A percentile compares a stretch with the other conserved stretches of the same genome.
These are phyloP conservation scores for Acleris cristana DNA, from an alignment of 2,888 invertebrate species.

Conservation along the genomic window DNA sequence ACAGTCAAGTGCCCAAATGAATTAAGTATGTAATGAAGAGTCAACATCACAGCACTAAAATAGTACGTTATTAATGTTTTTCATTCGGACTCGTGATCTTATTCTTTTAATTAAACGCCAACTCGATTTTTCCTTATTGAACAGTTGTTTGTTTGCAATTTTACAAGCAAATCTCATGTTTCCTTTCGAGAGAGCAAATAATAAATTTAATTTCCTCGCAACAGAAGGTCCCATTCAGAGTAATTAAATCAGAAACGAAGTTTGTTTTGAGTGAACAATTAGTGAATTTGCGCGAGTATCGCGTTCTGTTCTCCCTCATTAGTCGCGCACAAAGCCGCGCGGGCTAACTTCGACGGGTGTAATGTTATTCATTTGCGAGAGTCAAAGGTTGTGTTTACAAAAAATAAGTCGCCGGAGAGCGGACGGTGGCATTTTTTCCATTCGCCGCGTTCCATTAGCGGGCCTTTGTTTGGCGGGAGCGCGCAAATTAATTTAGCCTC, in stretches of 20 bases:
- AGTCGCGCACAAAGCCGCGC: slow-evolving; percentile 74
- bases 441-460: slow-evolving; percentile 85
- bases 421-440: slow-evolving; percentile 85
- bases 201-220: slow-evolving; percentile 34
- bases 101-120: slow-evolving; percentile 28
- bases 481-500: slow-evolving; percentile 85
- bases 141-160: slow-evolving; percentile 24
- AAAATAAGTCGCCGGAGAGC: slow-evolving; percentile 80
- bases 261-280: slow-evolving; percentile 71
- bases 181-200: slow-evolving; percentile 32
- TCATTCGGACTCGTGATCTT: slow-evolving; percentile 18
- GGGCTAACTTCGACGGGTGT: slow-evolving; percentile 75
- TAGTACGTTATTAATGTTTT: slow-evolving; percentile 18
- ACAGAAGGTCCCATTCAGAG: slow-evolving; percentile 61
- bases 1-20: not conserved
- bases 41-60: not conserved
- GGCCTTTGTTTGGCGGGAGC: slow-evolving; percentile 84
- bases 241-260: slow-evolving; percentile 66
- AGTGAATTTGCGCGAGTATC: slow-evolving; percentile 64
- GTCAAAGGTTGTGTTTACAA: slow-evolving; percentile 82
- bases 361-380: slow-evolving; percentile 82
- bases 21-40: not conserved
- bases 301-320: slow-evolving; percentile 72
- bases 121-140: slow-evolving; percentile 28
- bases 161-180: slow-evolving; percentile 23